phyloP scores from a whole-genome alignment of 2,888 invertebrate species.

The Agriopis leucophaearia region DNA sequence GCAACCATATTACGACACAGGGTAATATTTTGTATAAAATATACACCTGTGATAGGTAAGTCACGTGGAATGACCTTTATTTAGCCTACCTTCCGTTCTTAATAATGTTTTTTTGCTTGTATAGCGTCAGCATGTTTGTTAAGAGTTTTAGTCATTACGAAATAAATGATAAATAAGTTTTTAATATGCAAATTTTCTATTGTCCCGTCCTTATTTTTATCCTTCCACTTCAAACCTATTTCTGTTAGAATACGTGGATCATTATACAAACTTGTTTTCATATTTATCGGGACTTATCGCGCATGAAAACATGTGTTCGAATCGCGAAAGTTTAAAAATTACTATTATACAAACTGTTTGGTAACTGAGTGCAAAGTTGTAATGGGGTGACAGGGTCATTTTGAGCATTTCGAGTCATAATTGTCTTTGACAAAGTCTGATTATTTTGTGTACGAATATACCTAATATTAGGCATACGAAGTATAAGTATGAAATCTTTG shows the following conservation, averaged over 20 bases:
- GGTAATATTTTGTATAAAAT: constrained; percentile 74
- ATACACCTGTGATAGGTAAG: constrained; percentile 69
- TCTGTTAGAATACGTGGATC: not conserved
- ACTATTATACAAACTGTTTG: too few species aligned
- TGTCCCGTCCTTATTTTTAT: not conserved
- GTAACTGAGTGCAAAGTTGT: too few species aligned
- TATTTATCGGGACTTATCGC: too few species aligned
- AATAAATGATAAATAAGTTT: constrained; percentile 39
- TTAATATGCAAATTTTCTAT: constrained; percentile 9
- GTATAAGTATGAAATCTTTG: too few species aligned
- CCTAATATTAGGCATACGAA: too few species aligned
- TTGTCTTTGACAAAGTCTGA: too few species aligned
- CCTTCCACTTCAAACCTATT: not conserved
- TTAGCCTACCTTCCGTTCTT: constrained; percentile 17
- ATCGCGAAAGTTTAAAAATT: too few species aligned
- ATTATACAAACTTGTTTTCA: not conserved
- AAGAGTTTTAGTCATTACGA: constrained; percentile 48
- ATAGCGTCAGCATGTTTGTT: constrained; percentile 31
- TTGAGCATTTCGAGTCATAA: too few species aligned
- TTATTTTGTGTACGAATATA: too few species aligned
- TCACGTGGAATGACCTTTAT: constrained; percentile 49
- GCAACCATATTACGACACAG: constrained; percentile 63
- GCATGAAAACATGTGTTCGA: too few species aligned
- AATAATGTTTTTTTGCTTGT: constrained; percentile 14
- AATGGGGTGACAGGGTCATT: too few species aligned